phyloP scores from a whole-genome alignment of 2,888 invertebrate species.

The Plagiodera versicolora region DNA sequence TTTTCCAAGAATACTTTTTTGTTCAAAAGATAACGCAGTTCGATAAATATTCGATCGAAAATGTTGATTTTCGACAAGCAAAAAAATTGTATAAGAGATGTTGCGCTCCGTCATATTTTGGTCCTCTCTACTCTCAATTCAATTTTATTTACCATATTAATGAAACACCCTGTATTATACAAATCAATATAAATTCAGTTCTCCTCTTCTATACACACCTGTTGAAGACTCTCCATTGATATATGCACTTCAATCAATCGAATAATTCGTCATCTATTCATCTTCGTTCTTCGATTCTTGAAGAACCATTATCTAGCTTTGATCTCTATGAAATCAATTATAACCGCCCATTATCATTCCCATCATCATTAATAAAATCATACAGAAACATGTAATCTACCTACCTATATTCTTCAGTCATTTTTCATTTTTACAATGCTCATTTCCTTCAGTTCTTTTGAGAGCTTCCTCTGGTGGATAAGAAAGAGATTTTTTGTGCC shows the following conservation, averaged over 20 bases:
- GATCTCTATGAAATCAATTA: conserved; percentile 17
- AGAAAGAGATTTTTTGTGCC: too few relatives aligned
- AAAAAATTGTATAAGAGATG: too few relatives aligned
- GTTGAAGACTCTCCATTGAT: not conserved
- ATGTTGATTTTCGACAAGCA: too few relatives aligned
- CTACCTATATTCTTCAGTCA: conserved; percentile 6
- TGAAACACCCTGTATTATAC: too few relatives aligned
- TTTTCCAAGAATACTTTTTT: too few relatives aligned
- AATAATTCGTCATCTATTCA: not conserved
- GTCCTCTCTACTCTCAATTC: too few relatives aligned
- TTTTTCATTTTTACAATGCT: conserved; percentile 27
- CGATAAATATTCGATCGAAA: too few relatives aligned
- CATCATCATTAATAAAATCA: conserved; percentile 18
- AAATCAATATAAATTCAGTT: too few relatives aligned
- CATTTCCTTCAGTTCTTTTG: conserved; percentile 7
- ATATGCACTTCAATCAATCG: not conserved
- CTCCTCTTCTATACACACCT: too few relatives aligned
- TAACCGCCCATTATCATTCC: conserved; percentile 16
- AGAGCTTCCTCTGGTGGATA: conserved; percentile 18
- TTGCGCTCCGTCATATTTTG: too few relatives aligned
- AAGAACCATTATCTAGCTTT: not conserved
- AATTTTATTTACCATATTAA: too few relatives aligned
- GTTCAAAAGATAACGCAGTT: too few relatives aligned
- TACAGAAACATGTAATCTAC: conserved; percentile 15
- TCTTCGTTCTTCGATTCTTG: not conserved